Base-by-base conservation (phyloP, 1,140 invertebrate species). In the Hydropsyche tenuis region DNA sequence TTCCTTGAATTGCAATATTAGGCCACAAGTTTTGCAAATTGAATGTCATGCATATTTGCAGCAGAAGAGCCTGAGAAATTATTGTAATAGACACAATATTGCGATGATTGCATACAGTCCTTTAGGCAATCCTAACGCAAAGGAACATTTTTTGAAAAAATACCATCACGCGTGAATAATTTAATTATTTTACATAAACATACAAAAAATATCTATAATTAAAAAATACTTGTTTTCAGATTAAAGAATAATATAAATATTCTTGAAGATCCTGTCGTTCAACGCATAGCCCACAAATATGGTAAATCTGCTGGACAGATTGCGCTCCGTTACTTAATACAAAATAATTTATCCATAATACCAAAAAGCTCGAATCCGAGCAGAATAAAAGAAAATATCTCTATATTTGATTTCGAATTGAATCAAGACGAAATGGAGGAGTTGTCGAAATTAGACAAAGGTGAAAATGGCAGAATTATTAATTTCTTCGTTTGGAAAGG, bases 21-120 rank as follows among this genome's bases (percentile, higher is more conserved):
- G 75, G 23, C 76, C 76, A 18, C 70, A 77, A 16, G 76, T 77
- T 5, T 30, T 77, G 63, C 76, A 77, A 62, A 70, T 96, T 18
- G 94, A 96, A 80, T 84, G 93, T 42, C 94, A 97, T 81, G 89
- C 90, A 0, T 94, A 94, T 78, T 87, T 93, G 74, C 94, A 96
- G 80, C 95, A 97, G 82, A 86, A 87, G 14, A 84, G 88, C 30
- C 80, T 97, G 23, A 84, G 91, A n/a, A 84, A 91, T 74, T 94
- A 90, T 73, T 96, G 94, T 79, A 84, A 88, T 65, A 79, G 85
- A 5, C 85, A 92, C 74, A 86, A 90, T 20, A 94, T 97, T 27
- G 82, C 87, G 0, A 81, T 97, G n/a, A 94, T 90, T 0, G 94
- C 92, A 0, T 97, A 96, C 79, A 91, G 92, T 37, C 93, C 95